A percentile compares a stretch with the other conserved stretches of the same genome.
Evolutionary conservation across 2,888 invertebrate species (phyloP).

Genomic region (Koerneria pararmatus): DNA sequence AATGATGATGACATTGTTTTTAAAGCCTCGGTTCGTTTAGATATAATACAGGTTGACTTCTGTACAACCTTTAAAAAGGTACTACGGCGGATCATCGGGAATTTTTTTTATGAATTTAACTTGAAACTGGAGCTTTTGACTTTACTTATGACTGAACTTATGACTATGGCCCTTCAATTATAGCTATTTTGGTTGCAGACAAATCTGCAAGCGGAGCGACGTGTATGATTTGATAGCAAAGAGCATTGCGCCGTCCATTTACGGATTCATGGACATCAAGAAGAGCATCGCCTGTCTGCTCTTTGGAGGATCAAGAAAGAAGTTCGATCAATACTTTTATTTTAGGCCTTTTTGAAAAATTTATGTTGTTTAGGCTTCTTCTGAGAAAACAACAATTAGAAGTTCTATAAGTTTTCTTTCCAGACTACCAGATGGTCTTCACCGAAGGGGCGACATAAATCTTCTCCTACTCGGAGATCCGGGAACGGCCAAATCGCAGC

Average conservation of each 20-base stretch:
- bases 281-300: conserved; percentile 90
- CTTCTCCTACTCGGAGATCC: conserved; percentile 90
- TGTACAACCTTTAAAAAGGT: no score
- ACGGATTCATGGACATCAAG: conserved; percentile 87
- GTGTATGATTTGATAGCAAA: conserved; percentile 82
- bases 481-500: conserved; percentile 97
- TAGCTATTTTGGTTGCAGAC: no score
- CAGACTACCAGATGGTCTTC: conserved; percentile 85
- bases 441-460: conserved; percentile 92
- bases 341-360: background rate
- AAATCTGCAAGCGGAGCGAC: conserved; percentile 76
- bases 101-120: no score
- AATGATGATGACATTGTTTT: no score
- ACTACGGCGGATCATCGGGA: no score
- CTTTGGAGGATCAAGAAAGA: conserved; percentile 77
- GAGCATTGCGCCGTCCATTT: conserved; percentile 95
- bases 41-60: no score
- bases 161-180: no score
- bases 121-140: no score
- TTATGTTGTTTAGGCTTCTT: background rate
- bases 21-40: no score
- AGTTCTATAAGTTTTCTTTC: conserved; percentile 13
- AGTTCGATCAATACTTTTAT: conserved; percentile 48
- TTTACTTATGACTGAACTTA: no score
- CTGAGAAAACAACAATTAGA: background rate